These are phyloP conservation scores for Phrynocephalus versicolor DNA, from an alignment of 2,113 vertebrate species.

Conservation along the genomic window DNA sequence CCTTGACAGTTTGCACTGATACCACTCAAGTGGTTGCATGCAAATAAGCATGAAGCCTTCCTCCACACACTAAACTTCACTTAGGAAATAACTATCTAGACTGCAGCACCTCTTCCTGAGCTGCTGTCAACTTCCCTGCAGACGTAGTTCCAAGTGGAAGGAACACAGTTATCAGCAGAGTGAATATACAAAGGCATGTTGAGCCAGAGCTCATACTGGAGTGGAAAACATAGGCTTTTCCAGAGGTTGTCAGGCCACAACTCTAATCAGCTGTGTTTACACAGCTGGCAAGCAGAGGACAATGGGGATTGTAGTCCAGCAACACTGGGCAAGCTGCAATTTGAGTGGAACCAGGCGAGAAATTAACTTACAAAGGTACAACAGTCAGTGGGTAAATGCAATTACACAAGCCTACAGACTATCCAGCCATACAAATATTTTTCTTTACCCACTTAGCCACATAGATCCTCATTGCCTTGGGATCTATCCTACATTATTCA, in stretches of 20 bases:
- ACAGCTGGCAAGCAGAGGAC: not conserved
- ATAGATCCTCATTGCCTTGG: not conserved
- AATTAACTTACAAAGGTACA: not conserved
- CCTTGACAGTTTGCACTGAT: not conserved
- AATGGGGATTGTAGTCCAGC: not conserved
- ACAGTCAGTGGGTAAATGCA: not conserved
- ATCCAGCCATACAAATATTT: not conserved
- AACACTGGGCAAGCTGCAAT: not conserved
- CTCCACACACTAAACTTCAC: not conserved
- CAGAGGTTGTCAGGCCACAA: not conserved
- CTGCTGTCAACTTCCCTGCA: not conserved
- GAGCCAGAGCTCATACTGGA: no score
- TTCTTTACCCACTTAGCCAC: not conserved
- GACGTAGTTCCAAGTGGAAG: not conserved
- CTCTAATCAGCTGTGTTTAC: not conserved
- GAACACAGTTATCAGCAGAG: not conserved
- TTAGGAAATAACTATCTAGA: not conserved
- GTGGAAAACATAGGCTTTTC: not conserved
- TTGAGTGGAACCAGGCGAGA: not conserved
- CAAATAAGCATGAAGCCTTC: not conserved
- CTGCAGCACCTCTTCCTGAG: not conserved
- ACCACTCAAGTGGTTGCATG: not conserved
- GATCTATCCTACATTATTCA: constrained; percentile 13
- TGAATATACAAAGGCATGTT: not conserved
- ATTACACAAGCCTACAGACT: not conserved